Conservation (phyloP, 2,113 vertebrate genomes). For the Carassius auratus region DNA sequence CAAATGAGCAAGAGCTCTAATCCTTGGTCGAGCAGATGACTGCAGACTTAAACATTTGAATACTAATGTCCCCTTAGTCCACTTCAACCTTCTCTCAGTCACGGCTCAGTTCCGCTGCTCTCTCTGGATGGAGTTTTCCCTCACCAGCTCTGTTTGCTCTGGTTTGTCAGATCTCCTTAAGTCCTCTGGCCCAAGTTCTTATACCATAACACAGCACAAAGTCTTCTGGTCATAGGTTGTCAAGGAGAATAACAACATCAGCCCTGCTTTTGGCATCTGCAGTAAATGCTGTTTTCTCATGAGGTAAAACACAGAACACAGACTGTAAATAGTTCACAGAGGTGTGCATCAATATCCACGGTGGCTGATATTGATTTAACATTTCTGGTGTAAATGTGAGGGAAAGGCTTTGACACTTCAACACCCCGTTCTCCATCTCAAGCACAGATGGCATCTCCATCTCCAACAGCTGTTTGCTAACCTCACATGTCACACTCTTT, state of each 20-base stretch:
- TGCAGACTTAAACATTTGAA: constrained; percentile 2
- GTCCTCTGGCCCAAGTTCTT: not conserved
- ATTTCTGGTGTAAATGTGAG: constrained; percentile 8
- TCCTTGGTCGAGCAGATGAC: constrained; percentile 14
- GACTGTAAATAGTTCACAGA: constrained; percentile 6
- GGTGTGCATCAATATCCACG: not conserved
- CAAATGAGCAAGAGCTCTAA: constrained; percentile 10
- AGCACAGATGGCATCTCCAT: not conserved
- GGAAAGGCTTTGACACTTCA: not conserved
- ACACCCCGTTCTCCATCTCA: not conserved
- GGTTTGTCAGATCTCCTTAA: not conserved
- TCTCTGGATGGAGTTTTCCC: not conserved
- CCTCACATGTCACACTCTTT: not conserved
- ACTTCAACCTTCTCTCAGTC: not conserved
- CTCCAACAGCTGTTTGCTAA: not conserved
- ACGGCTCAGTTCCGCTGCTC: constrained; percentile 6
- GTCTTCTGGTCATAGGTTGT: not conserved
- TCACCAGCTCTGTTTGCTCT: not conserved
- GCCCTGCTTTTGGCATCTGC: not conserved
- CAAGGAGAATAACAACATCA: not conserved
- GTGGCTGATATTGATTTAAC: constrained; percentile 8
- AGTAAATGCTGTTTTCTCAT: not conserved
- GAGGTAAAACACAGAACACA: constrained; percentile 11
- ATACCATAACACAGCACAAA: not conserved
- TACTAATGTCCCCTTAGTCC: constrained; percentile 15